These are phyloP conservation scores for Ennomos erosarius DNA, from an alignment of 2,888 invertebrate genomes.

Conservation along the genomic window DNA sequence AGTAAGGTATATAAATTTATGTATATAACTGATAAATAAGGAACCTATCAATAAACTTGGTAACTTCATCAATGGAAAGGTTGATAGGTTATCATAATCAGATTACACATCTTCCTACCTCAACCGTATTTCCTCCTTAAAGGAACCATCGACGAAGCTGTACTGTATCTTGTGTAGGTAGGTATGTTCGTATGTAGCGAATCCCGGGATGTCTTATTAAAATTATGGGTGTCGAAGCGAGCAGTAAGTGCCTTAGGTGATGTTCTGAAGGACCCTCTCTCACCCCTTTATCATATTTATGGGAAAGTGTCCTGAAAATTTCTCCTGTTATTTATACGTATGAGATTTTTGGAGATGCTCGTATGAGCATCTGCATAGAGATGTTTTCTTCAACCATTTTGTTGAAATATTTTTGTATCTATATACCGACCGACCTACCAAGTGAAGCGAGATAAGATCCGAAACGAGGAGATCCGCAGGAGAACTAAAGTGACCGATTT, in stretches of 20 bases:
- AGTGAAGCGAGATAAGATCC: too few relatives aligned
- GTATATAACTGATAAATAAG: too few relatives aligned
- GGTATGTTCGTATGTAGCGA: constrained; percentile 33
- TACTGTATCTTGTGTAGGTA: background rate
- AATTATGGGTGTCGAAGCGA: constrained; percentile 51
- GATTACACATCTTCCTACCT: background rate
- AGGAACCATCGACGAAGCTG: constrained; percentile 10
- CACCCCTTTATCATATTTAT: constrained; percentile 59
- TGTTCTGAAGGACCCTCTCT: constrained; percentile 43
- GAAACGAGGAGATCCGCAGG: too few relatives aligned
- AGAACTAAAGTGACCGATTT: too few relatives aligned
- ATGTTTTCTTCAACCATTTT: constrained; percentile 26
- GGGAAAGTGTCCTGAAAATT: constrained; percentile 55
- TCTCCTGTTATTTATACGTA: constrained; percentile 48
- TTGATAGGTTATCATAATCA: too few relatives aligned
- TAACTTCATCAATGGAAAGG: too few relatives aligned
- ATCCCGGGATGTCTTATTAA: constrained; percentile 44
- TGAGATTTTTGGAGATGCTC: constrained; percentile 47
- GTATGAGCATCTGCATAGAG: constrained; percentile 33
- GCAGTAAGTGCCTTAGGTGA: constrained; percentile 48
- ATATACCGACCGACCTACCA: too few relatives aligned
- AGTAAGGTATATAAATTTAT: too few relatives aligned
- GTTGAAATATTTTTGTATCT: constrained; percentile 9
- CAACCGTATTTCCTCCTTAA: constrained; percentile 22
- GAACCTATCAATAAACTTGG: too few relatives aligned